These are phyloP conservation scores for Epirrhoe alternata DNA, from an alignment of 2,888 invertebrate species.

Conservation along the genomic window DNA sequence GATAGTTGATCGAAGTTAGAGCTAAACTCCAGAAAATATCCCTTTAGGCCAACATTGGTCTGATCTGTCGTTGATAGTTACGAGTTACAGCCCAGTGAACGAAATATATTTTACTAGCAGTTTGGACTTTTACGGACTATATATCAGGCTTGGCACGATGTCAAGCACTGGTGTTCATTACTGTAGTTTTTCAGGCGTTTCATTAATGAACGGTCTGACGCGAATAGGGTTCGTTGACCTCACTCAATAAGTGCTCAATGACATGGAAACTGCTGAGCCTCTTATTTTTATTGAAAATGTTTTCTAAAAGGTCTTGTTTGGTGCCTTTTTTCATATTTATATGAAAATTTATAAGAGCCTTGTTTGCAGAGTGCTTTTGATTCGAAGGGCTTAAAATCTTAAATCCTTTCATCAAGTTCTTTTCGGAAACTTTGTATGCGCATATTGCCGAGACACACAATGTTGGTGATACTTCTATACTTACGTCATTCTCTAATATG, in stretches of 20 bases:
- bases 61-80: too few species aligned
- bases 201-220: slow-evolving; percentile 27
- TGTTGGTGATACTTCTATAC: too few species aligned
- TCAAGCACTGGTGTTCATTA: slow-evolving; percentile 22
- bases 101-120: neutral
- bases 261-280: slow-evolving; percentile 2
- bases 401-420: neutral
- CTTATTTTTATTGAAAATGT: neutral
- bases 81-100: too few species aligned
- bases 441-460: too few species aligned
- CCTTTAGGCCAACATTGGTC: too few species aligned
- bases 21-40: too few species aligned
- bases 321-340: neutral
- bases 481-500: slow-evolving; percentile 5
- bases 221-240: slow-evolving; percentile 30
- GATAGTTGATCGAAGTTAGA: too few species aligned
- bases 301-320: neutral
- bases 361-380: neutral
- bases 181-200: slow-evolving; percentile 25
- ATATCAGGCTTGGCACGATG: slow-evolving; percentile 14
- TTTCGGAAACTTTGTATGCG: too few species aligned
- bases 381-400: neutral
- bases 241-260: slow-evolving; percentile 14
- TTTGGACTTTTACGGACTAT: neutral
- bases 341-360: neutral